These are phyloP conservation scores for Tachypleus tridentatus DNA, from an alignment of 1,140 invertebrate genomes.

Conservation along the genomic window DNA sequence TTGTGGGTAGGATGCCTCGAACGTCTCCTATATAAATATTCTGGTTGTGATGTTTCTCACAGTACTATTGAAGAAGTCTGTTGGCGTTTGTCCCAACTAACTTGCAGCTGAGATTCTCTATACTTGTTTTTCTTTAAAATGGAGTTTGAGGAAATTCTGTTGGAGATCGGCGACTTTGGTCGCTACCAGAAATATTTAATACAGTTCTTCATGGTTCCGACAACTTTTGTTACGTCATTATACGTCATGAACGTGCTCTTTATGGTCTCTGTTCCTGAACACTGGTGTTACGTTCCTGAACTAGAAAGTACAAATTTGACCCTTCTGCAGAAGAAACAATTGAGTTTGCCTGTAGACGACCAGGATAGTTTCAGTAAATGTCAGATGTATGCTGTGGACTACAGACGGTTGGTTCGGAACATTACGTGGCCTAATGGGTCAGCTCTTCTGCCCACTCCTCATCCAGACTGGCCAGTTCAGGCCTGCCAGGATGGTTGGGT, in stretches of 20 bases:
- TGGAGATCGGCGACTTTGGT: constrained; percentile 46
- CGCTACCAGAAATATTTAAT: constrained; percentile 39
- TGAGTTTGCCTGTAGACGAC: constrained; percentile 14
- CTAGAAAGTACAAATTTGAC: constrained; percentile 34
- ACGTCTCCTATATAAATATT: no score
- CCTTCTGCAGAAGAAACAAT: constrained; percentile 25
- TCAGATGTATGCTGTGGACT: constrained; percentile 25
- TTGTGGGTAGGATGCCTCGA: no score
- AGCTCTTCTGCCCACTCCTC: no score
- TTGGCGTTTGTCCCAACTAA: no score
- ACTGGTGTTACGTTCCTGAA: constrained; percentile 43
- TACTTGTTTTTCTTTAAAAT: constrained; percentile 26
- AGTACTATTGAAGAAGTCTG: no score
- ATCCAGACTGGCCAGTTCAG: no score
- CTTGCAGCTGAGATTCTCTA: no score
- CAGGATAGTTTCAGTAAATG: constrained; percentile 14
- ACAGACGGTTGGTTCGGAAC: constrained; percentile 3
- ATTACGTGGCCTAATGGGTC: neutral
- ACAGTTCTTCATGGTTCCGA: constrained; percentile 20
- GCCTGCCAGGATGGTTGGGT: constrained; percentile 1
- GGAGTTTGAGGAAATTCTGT: constrained; percentile 44
- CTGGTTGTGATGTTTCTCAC: no score
- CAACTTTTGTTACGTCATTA: constrained; percentile 12
- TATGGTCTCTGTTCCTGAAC: constrained; percentile 40
- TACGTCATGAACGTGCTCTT: constrained; percentile 36